A percentile compares a stretch with the other conserved stretches of the same genome.
Conservation (phyloP, 1,140 invertebrate species). For the Heterodera carotae region DNA sequence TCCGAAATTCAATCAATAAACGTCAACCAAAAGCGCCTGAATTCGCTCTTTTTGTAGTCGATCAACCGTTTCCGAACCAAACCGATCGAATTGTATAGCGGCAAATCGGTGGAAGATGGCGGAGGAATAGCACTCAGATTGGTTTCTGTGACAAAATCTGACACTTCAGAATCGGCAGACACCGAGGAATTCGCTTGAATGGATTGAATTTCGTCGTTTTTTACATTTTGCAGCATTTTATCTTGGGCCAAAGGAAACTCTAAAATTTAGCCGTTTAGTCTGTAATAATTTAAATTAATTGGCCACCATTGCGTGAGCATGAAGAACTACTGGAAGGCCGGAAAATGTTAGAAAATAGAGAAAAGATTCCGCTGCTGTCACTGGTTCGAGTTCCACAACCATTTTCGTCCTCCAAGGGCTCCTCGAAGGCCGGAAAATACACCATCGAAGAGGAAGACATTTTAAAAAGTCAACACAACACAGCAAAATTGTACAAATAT, state of each 20-base stretch:
- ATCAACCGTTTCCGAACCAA: not conserved
- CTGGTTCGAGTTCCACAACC: not conserved
- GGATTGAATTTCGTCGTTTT: not conserved
- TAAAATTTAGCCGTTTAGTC: not conserved
- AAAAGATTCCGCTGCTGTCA: conserved; percentile 17
- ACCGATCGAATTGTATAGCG: not conserved
- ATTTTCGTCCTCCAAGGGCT: conserved; percentile 6
- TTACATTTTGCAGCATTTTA: not conserved
- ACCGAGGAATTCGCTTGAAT: not conserved
- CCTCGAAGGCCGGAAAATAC: conserved; percentile 25
- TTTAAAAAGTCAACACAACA: not conserved
- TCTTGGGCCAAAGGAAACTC: not conserved
- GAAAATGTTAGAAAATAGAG: conserved; percentile 22
- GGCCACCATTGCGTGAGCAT: not conserved
- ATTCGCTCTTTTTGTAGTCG: conserved; percentile 22
- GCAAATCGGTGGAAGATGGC: not conserved
- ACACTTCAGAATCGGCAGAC: not conserved
- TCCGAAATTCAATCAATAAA: not conserved
- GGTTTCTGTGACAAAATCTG: not conserved
- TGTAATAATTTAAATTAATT: not conserved
- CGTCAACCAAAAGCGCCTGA: conserved; percentile 14
- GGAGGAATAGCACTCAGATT: not conserved
- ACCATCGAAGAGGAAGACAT: conserved; percentile 22
- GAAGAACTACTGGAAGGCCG: conserved; percentile 13
- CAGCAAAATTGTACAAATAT: not conserved